phyloP scores from a whole-genome alignment of 2,113 vertebrate species.

The Corythaixoides concolor region DNA sequence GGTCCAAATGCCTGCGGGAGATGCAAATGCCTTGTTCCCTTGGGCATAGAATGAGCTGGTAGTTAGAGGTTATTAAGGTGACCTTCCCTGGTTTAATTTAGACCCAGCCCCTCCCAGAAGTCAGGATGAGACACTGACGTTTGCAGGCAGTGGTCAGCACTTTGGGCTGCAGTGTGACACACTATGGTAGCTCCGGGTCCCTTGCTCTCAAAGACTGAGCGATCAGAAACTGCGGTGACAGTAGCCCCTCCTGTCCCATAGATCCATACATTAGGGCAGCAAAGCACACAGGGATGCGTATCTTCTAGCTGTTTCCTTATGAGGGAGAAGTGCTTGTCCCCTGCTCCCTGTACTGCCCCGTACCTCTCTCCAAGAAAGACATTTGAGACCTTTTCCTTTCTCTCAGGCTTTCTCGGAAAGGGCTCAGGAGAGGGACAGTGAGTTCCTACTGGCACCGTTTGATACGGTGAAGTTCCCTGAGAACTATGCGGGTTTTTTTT shows the following conservation, averaged over 20 bases:
- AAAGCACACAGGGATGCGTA: neutral
- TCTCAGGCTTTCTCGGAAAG: neutral
- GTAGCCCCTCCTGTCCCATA: neutral
- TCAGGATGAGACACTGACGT: neutral
- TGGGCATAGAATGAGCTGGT: neutral
- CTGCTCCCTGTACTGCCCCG: neutral
- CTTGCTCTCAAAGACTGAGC: neutral
- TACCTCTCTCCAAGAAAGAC: neutral
- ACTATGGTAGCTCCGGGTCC: neutral
- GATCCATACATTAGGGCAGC: neutral
- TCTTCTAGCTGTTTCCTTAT: neutral
- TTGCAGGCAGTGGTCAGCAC: neutral
- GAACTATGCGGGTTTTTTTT: rapidly evolving
- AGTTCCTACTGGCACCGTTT: neutral
- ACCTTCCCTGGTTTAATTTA: neutral
- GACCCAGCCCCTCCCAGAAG: neutral
- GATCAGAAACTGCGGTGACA: neutral
- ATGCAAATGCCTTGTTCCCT: neutral
- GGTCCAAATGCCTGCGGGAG: neutral
- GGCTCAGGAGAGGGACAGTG: neutral
- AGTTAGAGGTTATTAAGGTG: neutral
- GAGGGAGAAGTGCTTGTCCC: neutral
- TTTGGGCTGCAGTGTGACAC: neutral
- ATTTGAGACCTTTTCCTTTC: neutral
- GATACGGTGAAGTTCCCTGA: neutral